Evolutionary conservation across 1,140 invertebrate species (phyloP), one percentile per base, ranked within the genome.

Genomic region (Mya arenaria): DNA sequence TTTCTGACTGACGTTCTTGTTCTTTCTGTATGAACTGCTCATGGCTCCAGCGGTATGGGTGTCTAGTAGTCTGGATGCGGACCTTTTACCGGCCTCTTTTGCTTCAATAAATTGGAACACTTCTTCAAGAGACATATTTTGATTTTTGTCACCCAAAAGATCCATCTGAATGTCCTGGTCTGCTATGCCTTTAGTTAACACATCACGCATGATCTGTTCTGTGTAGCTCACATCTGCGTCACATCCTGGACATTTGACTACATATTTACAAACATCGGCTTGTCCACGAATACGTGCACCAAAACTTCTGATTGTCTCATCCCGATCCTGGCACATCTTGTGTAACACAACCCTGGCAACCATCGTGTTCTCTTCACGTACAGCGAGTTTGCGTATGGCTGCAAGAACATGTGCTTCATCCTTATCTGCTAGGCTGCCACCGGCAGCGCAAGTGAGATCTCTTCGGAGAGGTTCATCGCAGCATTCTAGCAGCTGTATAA

Each of bases 281-380:
- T 85, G 81, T 25, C 80, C 84, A 13, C 69, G 30, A 4, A 85
- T 19, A 25, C 69, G 36, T n/a, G 84, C 80, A 17, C 78, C 62
- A 41, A 87, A 85, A 15, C 8, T 41, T 3, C 80, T 66, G n/a
- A 85, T 52, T 25, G 80, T 34, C 63, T 78, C 84, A 13, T 79
- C 84, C 17, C 84, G 66, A 25, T 85, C 84, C 41, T 84, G 84
- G 25, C 48, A 36, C 84, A 87, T 87, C 13, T 84, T 81, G 65
- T 84, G 72, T 25, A 86, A 44, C 6, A 37, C 74, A 13, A 79
- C 74, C 6, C 77, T n/a, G 30, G 81, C 81, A 1, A 84, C 86
- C 72, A 87, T 79, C 8, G 79, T 66, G 48, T 82, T 85, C 44
- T 85, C n/a, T n/a, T n/a, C n/a, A n/a, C 52, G 72, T 15, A 75